Base-by-base conservation (phyloP, 1,140 invertebrate genomes). In the Drosophila persimilis region DNA sequence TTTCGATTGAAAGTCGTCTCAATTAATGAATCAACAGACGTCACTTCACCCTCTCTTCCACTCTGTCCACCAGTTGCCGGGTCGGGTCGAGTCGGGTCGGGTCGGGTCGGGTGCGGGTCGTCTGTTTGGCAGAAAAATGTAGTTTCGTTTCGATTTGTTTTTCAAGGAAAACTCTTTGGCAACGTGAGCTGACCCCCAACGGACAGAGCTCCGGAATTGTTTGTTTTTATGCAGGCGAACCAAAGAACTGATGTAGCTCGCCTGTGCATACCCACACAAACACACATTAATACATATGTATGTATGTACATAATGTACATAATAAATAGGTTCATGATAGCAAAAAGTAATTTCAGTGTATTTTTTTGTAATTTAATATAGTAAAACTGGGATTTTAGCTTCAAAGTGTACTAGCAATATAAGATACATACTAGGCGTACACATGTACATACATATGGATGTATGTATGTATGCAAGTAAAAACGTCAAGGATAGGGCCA, bases 21-120 rank as follows among this genome's bases (percentile, higher is more conserved):
- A 80, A 83, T 83, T 83, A 83, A 79, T 79, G 71, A 85, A 77
- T 57, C 70, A 57, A 26, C 29, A 51, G 11, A 2, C 35, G 1
- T 46, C 48, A 17, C 41, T n/a, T 11, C 6, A 8, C 22, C 39
- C 47, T 43, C 22, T 52, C 22, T 26, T 22, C 6, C 9, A 11
- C 35, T 13, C 35, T 39, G 35, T 3, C 11, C 35, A 3, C 9
- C 31, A 35, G 35, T 39, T 13, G 35, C 11, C 3, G 35, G 35
- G 11, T 39, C 47, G 29, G 43, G 47, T 47, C 65, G 7, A 17
- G 17, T 17, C 17, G 17, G 26, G 22, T 24, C 22, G 22, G 2
- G 22, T 24, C 31, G 58, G 53, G 70, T 73, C 70, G 67, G 70
- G 62, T 83, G 78, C 78, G 78, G 73, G 77, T 55, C 59, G 43